Evolutionary conservation across 2,888 invertebrate species (phyloP).

Genomic region (Phyto melanocephala): DNA sequence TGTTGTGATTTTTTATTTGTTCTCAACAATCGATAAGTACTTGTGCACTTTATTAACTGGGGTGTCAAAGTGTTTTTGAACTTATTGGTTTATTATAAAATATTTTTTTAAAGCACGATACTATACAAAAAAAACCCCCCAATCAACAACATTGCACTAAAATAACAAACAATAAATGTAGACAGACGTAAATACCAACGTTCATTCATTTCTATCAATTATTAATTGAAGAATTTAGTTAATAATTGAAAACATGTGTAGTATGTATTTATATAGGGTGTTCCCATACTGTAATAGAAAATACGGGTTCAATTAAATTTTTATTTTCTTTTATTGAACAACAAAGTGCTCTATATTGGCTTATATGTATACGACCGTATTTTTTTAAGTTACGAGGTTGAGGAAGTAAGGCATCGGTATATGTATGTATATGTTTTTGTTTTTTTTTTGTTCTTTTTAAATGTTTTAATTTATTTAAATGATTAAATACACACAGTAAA

Average conservation of each 20-base stretch:
- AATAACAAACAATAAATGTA: conserved; percentile 6
- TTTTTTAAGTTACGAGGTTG: too few species aligned
- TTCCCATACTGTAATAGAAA: too few species aligned
- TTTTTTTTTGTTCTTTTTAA: too few species aligned
- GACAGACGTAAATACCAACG: background rate
- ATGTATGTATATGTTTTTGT: too few species aligned
- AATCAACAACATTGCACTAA: background rate
- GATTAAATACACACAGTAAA: too few species aligned
- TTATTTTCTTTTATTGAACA: too few species aligned
- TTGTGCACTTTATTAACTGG: background rate
- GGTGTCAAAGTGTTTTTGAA: conserved; percentile 47
- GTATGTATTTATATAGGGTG: background rate
- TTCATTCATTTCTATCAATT: conserved; percentile 37
- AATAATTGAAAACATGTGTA: conserved; percentile 39
- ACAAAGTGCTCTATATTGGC: too few species aligned
- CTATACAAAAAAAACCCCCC: background rate
- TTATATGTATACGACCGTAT: too few species aligned
- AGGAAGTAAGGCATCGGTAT: too few species aligned
- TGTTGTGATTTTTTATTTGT: background rate
- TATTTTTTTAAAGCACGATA: background rate
- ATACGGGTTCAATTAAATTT: too few species aligned
- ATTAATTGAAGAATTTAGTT: conserved; percentile 53
- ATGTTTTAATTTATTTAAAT: too few species aligned
- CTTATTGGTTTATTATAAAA: conserved; percentile 9
- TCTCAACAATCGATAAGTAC: background rate